Percentiles rank a stretch among this genome's conserved stretches.
phyloP scores from a whole-genome alignment of 2,113 vertebrate genomes.

The Bufo bufo region DNA sequence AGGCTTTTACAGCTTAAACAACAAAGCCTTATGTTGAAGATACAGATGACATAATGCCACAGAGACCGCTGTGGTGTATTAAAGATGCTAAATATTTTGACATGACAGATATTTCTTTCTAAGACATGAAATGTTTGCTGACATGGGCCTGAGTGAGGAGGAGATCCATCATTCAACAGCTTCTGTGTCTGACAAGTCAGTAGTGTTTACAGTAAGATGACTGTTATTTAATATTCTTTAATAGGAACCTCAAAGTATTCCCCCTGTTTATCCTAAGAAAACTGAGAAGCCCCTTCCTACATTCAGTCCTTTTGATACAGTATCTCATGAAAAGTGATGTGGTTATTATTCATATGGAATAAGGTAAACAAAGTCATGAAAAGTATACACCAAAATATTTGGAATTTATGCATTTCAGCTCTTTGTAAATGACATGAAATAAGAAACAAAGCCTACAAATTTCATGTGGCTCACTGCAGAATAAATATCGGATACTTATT shows the following conservation, averaged over 20 bases:
- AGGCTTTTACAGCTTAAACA: neutral
- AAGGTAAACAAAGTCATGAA: conserved; percentile 26
- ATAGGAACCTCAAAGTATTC: neutral
- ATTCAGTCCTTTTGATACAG: conserved; percentile 23
- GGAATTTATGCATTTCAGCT: neutral
- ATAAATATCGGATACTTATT: neutral
- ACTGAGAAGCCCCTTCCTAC: conserved; percentile 18
- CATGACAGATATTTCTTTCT: neutral
- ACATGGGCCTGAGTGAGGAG: neutral
- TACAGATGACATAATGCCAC: neutral
- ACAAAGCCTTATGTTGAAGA: neutral
- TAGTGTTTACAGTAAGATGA: conserved; percentile 18
- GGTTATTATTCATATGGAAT: neutral
- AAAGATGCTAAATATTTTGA: conserved; percentile 29
- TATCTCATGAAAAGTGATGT: conserved; percentile 21
- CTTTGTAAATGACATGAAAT: conserved; percentile 49
- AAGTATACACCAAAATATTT: conserved; percentile 30
- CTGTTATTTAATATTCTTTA: conserved; percentile 34
- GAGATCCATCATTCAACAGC: conserved; percentile 22
- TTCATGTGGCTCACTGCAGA: neutral
- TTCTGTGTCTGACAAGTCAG: neutral
- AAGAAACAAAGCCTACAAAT: neutral
- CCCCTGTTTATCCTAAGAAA: conserved; percentile 28
- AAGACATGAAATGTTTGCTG: conserved; percentile 38
- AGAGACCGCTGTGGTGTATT: neutral